Conservation (phyloP, 2,797 vertebrate genomes). For the Chloroceryle inda region DNA sequence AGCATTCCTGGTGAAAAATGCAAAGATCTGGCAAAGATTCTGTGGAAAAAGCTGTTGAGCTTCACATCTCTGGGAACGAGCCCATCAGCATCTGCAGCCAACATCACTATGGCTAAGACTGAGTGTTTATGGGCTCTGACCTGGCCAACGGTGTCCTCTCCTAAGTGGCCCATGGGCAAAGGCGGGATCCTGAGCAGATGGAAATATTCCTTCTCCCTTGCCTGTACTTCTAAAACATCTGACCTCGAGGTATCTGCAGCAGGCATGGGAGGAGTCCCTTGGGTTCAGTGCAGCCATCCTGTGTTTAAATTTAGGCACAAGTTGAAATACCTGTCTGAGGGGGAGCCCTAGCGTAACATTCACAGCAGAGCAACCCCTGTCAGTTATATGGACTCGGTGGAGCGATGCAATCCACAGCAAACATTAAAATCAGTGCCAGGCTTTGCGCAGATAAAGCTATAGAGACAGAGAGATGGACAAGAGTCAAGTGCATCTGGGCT, state of each 20-base stretch:
- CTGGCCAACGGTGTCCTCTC: not conserved
- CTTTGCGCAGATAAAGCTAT: not conserved
- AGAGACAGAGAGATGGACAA: constrained; percentile 34
- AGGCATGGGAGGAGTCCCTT: not conserved
- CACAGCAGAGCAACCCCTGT: not conserved
- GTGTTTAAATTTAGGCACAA: not conserved
- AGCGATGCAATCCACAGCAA: not conserved
- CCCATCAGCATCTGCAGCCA: not conserved
- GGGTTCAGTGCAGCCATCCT: not conserved
- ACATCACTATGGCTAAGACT: not conserved
- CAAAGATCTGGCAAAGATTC: not conserved
- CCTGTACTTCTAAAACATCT: not conserved
- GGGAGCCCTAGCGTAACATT: not conserved
- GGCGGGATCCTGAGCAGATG: not conserved
- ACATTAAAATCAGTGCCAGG: not conserved
- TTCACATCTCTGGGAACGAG: not conserved
- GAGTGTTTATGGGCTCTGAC: not conserved
- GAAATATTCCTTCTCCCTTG: not conserved
- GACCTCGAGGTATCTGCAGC: constrained; percentile 2
- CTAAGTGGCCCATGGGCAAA: not conserved
- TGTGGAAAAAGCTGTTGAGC: not conserved
- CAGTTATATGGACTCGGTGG: not conserved
- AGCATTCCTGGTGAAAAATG: not conserved
- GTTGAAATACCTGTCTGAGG: not conserved
- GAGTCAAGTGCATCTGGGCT: constrained; percentile 40